Evolutionary conservation across 2,113 vertebrate species (phyloP), one percentile per base, ranked within the genome.

Genomic region (Atherinomorus stipes): DNA sequence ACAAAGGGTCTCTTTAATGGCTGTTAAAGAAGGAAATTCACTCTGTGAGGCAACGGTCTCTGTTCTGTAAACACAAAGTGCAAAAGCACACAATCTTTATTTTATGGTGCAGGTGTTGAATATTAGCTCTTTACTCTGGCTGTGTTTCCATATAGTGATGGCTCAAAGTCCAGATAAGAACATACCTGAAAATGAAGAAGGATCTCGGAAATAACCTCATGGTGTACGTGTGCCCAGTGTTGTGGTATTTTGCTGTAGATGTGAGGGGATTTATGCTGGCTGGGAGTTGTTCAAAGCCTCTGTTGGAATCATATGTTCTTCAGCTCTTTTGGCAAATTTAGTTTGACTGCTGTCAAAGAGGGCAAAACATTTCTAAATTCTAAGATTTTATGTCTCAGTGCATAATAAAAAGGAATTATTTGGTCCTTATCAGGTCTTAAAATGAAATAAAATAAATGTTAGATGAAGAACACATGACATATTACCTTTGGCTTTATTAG

Each of bases 221-320:
- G 22, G 47, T 50, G n/a, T 7, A 62, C n/a, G 31, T 62, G 70
- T 82, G 77, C 19, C 62, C 19, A 19, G 66, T 16, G 23, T 61
- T 26, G 59, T 19, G 25, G 57, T 49, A 50, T 76, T 63, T 23
- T 28, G 19, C 13, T 57, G 45, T 64, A 37, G 18, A 75, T 60
- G 23, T 63, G 77, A 88, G 58, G 37, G 71, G 67, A 76, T 80
- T 82, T 66, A 56, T 76, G 38, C 62, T 58, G 53, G 56, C 56
- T 38, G 21, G 11, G 34, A 60, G 42, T 26, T 47, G 63, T 74
- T 81, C 21, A 72, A 66, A 63, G 25, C 44, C 40, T 74, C 52
- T 60, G 91, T 87, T 88, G 53, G 73, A 87, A 84, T 63, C 91
- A 92, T 45, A 57, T 92, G 89, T 86, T 78, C 40, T 15, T 22